Base-by-base conservation (phyloP, 2,113 vertebrate genomes). In the Nothobranchius furzeri region DNA sequence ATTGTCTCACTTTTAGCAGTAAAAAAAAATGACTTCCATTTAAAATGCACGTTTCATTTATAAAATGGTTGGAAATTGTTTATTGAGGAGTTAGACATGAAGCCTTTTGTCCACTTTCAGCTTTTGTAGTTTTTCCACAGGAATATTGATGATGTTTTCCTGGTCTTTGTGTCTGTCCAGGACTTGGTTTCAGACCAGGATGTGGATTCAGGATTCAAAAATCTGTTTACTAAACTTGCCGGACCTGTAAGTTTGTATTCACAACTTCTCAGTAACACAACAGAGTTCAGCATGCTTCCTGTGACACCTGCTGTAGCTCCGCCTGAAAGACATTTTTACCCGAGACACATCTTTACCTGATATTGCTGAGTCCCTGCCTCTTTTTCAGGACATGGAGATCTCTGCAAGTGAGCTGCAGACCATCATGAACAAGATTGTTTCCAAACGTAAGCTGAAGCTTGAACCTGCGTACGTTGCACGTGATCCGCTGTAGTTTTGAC, bases 311-410 rank as follows among this genome's bases (percentile, higher is more conserved):
- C 2, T 30, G 4, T 30, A 30, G 30, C 2, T 30, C 30, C 30
- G 2, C 30, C 2, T 20, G 20, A 20, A 20, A 20, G 20, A 20
- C 20, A 20, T 20, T 20, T 30, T 30, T 30, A 30, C 30, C 30
- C 2, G 30, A 30, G 30, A 30, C 30, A 30, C 30, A 30, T 30
- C 30, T 30, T 30, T 30, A 30, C 4, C 30, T 30, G 30, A 30
- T 30, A 30, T 30, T 30, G 12, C 52, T 75, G 53, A 53, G 20
- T 64, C 49, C 55, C 57, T 36, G 35, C 20, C 47, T 9, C 68
- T 64, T 8, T 65, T 78, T 50, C 77, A 98, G 96, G 94, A 96
- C 68, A 92, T 87, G 69, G 93, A 95, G 86, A 90, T 98, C 66
- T 89, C 89, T 53, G 93, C 92, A 0, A 1, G 0, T 42, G 93